Conservation (phyloP, 2,888 invertebrate genomes). For the Oithona nana region DNA sequence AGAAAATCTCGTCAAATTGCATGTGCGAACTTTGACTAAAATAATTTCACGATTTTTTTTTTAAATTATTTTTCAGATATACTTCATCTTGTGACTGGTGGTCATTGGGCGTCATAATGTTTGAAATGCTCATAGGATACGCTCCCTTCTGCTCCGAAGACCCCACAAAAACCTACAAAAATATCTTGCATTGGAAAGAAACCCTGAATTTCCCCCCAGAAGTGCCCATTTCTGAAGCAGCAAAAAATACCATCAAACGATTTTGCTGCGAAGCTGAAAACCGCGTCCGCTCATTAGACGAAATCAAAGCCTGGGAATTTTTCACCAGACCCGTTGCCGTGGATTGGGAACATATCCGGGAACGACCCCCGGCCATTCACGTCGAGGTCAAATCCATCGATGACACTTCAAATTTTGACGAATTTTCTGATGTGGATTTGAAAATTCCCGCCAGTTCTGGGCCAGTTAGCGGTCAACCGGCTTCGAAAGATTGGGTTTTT, state of each 20-base stretch:
- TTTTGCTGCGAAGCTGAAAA: slow-evolving; percentile 43
- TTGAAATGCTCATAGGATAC: slow-evolving; percentile 40
- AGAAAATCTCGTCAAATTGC: too few relatives aligned
- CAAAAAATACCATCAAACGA: slow-evolving; percentile 62
- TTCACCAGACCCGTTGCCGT: slow-evolving; percentile 73
- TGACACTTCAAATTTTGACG: slow-evolving; percentile 99
- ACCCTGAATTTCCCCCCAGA: slow-evolving; percentile 96
- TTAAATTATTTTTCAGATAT: slow-evolving; percentile 36
- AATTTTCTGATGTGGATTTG: slow-evolving; percentile 96
- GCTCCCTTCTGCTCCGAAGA: slow-evolving; percentile 14
- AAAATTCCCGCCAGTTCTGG: slow-evolving; percentile 46
- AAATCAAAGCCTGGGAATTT: slow-evolving; percentile 74
- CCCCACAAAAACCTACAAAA: slow-evolving; percentile 58
- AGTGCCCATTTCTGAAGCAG: slow-evolving; percentile 95
- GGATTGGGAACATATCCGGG: slow-evolving; percentile 97
- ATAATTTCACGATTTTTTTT: slow-evolving; percentile 21
- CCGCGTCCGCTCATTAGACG: slow-evolving; percentile 63
- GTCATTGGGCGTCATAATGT: slow-evolving; percentile 99
- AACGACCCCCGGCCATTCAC: slow-evolving; percentile 90
- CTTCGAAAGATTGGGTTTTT: slow-evolving; percentile 39
- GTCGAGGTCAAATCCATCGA: slow-evolving; percentile 96
- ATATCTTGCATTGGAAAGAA: slow-evolving; percentile 99
- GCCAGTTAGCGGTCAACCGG: neutral
- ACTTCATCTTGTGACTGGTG: slow-evolving; percentile 98
- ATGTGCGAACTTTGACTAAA: too few relatives aligned